phyloP scores from a whole-genome alignment of 2,797 vertebrate genomes.

The Neosilurus mollespiculum region DNA sequence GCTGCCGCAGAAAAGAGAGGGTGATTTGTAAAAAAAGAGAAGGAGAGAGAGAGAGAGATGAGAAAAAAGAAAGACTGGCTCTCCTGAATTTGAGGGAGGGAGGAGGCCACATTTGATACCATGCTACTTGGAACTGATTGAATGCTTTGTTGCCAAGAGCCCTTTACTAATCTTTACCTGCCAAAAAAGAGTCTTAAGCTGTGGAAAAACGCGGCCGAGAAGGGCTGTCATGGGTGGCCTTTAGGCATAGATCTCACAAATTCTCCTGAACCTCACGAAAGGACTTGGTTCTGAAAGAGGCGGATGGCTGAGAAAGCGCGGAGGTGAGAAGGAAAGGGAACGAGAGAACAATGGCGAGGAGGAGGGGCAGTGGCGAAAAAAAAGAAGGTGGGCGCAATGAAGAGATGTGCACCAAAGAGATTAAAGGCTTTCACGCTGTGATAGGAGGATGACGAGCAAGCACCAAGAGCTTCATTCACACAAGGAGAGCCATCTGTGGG shows the following conservation, averaged over 20 bases:
- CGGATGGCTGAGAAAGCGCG: constrained; percentile 70
- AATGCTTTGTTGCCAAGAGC: constrained; percentile 86
- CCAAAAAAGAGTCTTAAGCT: constrained; percentile 58
- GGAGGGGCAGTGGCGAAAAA: constrained; percentile 28
- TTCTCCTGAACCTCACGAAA: constrained; percentile 4
- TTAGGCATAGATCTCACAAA: constrained; percentile 33
- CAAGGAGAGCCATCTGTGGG: constrained; percentile 35
- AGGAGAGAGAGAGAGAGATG: constrained; percentile 31
- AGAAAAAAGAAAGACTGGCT: constrained; percentile 79
- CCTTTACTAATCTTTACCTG: constrained; percentile 90
- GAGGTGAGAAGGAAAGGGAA: constrained; percentile 36
- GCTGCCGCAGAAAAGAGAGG: constrained; percentile 80
- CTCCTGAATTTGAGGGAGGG: constrained; percentile 76
- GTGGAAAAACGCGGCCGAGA: constrained; percentile 47
- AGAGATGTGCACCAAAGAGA: constrained; percentile 48
- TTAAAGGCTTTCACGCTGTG: constrained; percentile 53
- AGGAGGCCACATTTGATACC: constrained; percentile 90
- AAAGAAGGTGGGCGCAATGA: constrained; percentile 36
- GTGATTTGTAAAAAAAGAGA: constrained; percentile 1
- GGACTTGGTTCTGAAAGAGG: constrained; percentile 68
- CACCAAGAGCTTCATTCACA: constrained; percentile 39
- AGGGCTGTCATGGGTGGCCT: constrained; percentile 58
- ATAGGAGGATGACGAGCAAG: constrained; percentile 32
- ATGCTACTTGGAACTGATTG: constrained; percentile 84
- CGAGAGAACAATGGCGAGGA: constrained; percentile 12